These are phyloP conservation scores for Nezara viridula DNA, from an alignment of 2,888 invertebrate species.

Conservation along the genomic window DNA sequence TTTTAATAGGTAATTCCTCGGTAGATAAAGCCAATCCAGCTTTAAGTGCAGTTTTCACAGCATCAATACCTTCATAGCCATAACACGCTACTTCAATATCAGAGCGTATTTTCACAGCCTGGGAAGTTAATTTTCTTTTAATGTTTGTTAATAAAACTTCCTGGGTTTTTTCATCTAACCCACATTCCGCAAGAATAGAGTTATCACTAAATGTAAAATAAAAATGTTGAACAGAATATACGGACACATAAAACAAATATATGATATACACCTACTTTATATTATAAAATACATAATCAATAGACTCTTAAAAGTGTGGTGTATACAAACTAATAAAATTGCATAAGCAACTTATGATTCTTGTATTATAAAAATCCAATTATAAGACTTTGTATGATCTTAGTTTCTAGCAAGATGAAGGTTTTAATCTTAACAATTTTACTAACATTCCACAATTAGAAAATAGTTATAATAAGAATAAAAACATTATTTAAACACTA, in stretches of 20 bases:
- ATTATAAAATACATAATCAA: background rate
- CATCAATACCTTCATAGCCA: slow-evolving; percentile 98
- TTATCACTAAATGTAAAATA: slow-evolving; percentile 81
- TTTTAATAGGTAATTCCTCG: slow-evolving; percentile 95
- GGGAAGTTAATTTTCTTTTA: slow-evolving; percentile 94
- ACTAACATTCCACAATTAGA: too few species aligned
- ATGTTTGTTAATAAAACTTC: slow-evolving; percentile 94
- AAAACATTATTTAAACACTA: too few species aligned
- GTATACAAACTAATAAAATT: background rate
- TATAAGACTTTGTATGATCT: too few species aligned
- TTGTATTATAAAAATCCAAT: too few species aligned
- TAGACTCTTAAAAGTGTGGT: background rate
- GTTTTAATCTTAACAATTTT: too few species aligned
- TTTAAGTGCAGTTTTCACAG: slow-evolving; percentile 92
- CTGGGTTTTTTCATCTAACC: slow-evolving; percentile 91
- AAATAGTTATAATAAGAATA: too few species aligned
- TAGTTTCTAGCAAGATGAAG: too few species aligned
- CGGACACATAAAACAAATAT: too few species aligned
- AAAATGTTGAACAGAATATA: background rate
- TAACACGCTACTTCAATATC: slow-evolving; percentile 96
- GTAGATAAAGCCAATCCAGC: slow-evolving; percentile 92
- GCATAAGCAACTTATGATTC: too few species aligned
- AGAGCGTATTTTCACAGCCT: slow-evolving; percentile 95
- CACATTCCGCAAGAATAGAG: slow-evolving; percentile 94
- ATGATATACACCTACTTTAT: too few species aligned